These are phyloP conservation scores for Cuculus canorus DNA, from an alignment of 2,797 vertebrate genomes.

Conservation along the genomic window DNA sequence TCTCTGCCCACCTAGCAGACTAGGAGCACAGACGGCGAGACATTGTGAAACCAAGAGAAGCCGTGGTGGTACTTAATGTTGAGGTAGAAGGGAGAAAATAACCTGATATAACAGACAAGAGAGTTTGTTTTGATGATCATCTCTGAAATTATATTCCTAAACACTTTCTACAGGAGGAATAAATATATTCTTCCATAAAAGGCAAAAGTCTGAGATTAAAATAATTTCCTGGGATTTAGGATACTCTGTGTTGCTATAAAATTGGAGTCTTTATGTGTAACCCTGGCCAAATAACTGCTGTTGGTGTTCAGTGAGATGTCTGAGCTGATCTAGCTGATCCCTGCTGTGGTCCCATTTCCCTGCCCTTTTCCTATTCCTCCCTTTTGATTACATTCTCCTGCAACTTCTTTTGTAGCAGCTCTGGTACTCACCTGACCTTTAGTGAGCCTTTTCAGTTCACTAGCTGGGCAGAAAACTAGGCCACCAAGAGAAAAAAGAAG, in stretches of 20 bases:
- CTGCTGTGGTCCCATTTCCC: background rate
- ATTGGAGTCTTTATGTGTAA: background rate
- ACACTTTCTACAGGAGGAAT: background rate
- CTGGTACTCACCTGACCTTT: background rate
- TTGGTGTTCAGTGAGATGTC: background rate
- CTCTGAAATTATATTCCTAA: background rate
- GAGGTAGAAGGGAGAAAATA: background rate
- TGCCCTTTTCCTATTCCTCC: background rate
- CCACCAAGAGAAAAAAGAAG: background rate
- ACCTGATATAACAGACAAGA: accelerated
- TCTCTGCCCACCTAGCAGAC: background rate
- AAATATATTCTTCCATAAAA: background rate
- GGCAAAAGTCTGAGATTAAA: background rate
- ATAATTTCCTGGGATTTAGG: background rate
- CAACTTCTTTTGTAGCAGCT: background rate
- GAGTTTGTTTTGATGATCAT: background rate
- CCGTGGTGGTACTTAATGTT: background rate
- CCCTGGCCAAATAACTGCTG: background rate
- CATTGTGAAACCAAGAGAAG: accelerated
- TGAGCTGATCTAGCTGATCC: background rate
- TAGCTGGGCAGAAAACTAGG: background rate
- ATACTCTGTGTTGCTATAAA: background rate
- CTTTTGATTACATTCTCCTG: background rate
- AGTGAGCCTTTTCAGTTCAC: background rate
- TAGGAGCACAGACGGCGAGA: background rate